Evolutionary conservation across 2,888 invertebrate species (phyloP), one percentile per base, ranked within the genome.

Genomic region (Drosophila demipolita): DNA sequence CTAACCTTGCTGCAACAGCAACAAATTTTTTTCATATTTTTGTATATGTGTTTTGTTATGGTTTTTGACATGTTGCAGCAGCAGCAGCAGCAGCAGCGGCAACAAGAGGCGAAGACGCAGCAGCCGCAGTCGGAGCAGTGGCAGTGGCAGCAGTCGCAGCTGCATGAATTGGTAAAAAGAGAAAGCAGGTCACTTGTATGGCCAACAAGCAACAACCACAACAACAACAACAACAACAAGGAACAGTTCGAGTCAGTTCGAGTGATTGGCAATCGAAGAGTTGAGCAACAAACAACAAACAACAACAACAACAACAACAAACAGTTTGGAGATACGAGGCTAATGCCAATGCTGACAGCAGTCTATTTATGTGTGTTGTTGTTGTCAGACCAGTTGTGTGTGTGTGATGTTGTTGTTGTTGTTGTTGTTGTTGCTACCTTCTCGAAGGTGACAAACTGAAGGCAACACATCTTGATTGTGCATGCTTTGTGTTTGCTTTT

Each of bases 161-260:
- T 78, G 73, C 83, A 80, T 78, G 74, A 80, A 81, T 81, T 79
- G 81, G 83, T 76, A 89, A 91, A 91, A 91, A 91, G 91, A 91
- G 91, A 91, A 91, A 91, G 91, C 91, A 91, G 91, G 91, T 91
- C 91, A 91, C 91, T 91, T 91, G 91, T 89, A 88, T 91, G 88
- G 90, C 91, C 85, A 91, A 73, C 58, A 45, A 58, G 63, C 36
- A 69, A 59, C 50, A 50, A 50, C 29, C 49, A 29, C 49, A 29
- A 29, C 26, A 42, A 23, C 45, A 45, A 12, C 23, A 40, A 42
- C 38, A 55, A 40, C 55, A 40, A 45, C 62, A 67, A 45, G 45
- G 45, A 45, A 45, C 54, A 64, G 71, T 29, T 29, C 29, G 29
- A 29, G 29, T 75, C 66, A 75, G 71, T 66, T 70, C 63, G 70